phyloP scores from a whole-genome alignment of 2,113 vertebrate genomes.

The Equus quagga region DNA sequence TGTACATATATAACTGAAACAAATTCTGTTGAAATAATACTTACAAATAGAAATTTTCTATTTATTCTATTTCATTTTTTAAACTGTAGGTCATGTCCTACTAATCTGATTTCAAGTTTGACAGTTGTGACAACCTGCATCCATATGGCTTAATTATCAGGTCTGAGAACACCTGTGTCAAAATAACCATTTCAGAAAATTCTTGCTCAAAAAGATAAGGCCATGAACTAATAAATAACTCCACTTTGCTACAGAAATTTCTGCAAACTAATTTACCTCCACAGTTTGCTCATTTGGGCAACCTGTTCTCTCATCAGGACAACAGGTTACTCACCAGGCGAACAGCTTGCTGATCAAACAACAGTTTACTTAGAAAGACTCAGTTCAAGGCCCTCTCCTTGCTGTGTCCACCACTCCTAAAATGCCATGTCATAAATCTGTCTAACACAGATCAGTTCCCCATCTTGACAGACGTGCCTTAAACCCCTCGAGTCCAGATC shows the following conservation, averaged over 20 bases:
- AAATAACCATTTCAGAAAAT: slow-evolving; percentile 23
- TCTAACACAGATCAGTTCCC: neutral
- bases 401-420: neutral
- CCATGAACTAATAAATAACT: slow-evolving; percentile 28
- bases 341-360: neutral
- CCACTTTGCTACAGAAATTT: neutral
- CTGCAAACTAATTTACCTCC: neutral
- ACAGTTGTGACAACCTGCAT: neutral
- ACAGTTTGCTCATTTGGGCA: neutral
- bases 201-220: neutral
- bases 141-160: slow-evolving; percentile 21
- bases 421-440: neutral
- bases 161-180: neutral
- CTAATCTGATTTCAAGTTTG: neutral
- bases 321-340: neutral
- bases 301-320: neutral
- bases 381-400: neutral
- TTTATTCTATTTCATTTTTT: slow-evolving; percentile 31
- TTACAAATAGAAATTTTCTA: slow-evolving; percentile 14
- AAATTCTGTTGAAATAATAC: neutral
- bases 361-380: neutral
- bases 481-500: neutral
- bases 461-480: neutral
- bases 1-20: neutral
- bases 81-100: neutral